Evolutionary conservation across 1,140 invertebrate genomes (phyloP).

Genomic region (Drosophila jambulina): DNA sequence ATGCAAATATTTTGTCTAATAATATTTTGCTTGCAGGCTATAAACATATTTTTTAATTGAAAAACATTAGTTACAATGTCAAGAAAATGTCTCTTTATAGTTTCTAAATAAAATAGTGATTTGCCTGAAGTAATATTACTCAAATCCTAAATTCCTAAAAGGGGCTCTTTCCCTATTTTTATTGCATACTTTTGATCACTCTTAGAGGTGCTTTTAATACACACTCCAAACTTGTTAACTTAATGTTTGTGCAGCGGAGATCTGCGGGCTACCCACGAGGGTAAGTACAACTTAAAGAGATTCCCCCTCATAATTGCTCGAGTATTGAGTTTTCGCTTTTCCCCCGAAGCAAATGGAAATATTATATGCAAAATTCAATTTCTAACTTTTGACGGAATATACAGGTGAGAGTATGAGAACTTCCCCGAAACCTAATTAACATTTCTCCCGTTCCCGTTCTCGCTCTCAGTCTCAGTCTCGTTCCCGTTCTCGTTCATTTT

Average conservation of each 20-base stretch:
- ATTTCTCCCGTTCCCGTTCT: slow-evolving; percentile 16
- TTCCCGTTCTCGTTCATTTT: slow-evolving; percentile 16
- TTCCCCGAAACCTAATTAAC: slow-evolving; percentile 29
- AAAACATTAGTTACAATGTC: not conserved
- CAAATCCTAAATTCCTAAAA: not conserved
- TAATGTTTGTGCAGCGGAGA: not conserved
- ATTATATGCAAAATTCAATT: slow-evolving; percentile 1
- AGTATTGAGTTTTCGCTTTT: slow-evolving; percentile 10
- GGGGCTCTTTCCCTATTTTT: not conserved
- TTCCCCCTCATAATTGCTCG: slow-evolving; percentile 6
- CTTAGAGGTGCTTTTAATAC: not conserved
- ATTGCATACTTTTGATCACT: not conserved
- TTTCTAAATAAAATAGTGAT: not conserved
- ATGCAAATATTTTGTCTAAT: not conserved
- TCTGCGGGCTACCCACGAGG: not conserved
- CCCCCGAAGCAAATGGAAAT: not conserved
- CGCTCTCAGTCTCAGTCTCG: not conserved
- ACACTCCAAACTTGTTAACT: not conserved
- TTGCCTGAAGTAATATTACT: not conserved
- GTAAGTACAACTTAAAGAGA: not conserved
- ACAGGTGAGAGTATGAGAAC: slow-evolving; percentile 30
- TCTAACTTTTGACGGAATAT: slow-evolving; percentile 6
- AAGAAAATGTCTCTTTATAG: not conserved
- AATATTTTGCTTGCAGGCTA: not conserved
- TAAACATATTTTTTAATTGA: not conserved